Base-by-base conservation (phyloP, 2,113 vertebrate species). In the Bubo bubo region DNA sequence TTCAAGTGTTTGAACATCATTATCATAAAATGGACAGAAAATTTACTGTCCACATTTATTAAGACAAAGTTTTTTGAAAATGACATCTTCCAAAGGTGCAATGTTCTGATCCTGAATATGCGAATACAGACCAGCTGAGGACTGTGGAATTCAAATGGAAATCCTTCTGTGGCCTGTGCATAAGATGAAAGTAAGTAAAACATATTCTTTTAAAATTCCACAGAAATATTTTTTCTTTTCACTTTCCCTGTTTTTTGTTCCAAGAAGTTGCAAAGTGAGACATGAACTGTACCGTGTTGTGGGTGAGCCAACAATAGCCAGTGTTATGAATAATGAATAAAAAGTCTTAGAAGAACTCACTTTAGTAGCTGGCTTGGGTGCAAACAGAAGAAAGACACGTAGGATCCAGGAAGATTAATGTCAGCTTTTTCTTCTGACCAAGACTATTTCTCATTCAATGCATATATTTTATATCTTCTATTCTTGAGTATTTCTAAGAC, bases 21-120 rank as follows among this genome's bases (percentile, higher is more conserved):
- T 90, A 37, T 66, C 58, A 53, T 83, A 66, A 93, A 94, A 72
- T 41, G 21, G 63, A 66, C 32, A 49, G 67, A 70, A 79, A 92
- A 93, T 93, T 79, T 84, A 23, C 72, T 90, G 75, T 77, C 82
- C 32, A 86, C 8, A 39, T 77, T 88, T 66, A 93, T 92, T 74
- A 95, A 88, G 63, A 52, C 16, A 47, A 62, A 45, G 28, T 9
- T 45, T 52, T 93, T 79, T 79, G 45, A 55, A 93, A 88, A 58
- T 47, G 2, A 43, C 30, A 14, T 43, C 32, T 93, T 77, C 22
- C 74, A 67, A 66, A 66, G 22, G 8, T 49, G 64, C 21, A 77
- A 27, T 2, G 2, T 32, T 91, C 30, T 88, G 12, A 45, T 94
- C 4, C 55, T 39, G 21, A 50, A 37, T 64, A 41, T 50, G n/a